These are phyloP conservation scores for Parazoanthus swiftii DNA, from an alignment of 92 coral and sea anemone species.

Conservation along the genomic window DNA sequence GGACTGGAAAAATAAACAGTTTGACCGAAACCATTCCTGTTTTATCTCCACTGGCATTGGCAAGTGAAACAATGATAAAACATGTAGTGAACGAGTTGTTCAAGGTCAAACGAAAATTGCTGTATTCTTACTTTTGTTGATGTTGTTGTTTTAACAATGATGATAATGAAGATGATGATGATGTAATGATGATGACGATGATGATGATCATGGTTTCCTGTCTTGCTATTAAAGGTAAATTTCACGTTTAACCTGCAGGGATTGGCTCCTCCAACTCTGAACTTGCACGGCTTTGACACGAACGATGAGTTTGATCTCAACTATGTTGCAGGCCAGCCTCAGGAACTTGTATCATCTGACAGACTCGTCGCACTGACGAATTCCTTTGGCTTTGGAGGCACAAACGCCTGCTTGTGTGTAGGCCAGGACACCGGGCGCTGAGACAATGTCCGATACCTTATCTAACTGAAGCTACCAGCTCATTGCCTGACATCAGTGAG, in stretches of 20 bases:
- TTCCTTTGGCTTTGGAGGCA: conserved; percentile 99
- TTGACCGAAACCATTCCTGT: no score
- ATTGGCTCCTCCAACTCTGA: conserved; percentile 88
- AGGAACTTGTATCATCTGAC: conserved; percentile 53
- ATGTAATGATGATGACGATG: no score
- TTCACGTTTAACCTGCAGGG: conserved; percentile 55
- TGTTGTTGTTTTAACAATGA: no score
- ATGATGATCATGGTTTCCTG: not conserved
- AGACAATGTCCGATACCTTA: not conserved
- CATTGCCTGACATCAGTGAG: not conserved
- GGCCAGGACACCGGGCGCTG: conserved; percentile 52
- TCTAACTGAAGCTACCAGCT: not conserved
- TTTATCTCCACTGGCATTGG: no score
- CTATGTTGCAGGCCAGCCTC: conserved; percentile 75
- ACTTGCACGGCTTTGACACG: conserved; percentile 75
- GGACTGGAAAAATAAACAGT: no score
- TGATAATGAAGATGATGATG: no score
- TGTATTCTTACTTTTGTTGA: no score
- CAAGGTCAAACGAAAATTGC: no score
- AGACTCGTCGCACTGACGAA: conserved; percentile 83
- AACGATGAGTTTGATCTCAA: conserved; percentile 77
- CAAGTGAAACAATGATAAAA: no score
- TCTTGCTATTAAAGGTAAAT: not conserved
- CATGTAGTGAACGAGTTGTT: no score
- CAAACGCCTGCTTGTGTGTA: conserved; percentile 91